These are phyloP conservation scores for Ganaspis brasiliensis DNA, from an alignment of 2,888 invertebrate genomes.

Conservation along the genomic window DNA sequence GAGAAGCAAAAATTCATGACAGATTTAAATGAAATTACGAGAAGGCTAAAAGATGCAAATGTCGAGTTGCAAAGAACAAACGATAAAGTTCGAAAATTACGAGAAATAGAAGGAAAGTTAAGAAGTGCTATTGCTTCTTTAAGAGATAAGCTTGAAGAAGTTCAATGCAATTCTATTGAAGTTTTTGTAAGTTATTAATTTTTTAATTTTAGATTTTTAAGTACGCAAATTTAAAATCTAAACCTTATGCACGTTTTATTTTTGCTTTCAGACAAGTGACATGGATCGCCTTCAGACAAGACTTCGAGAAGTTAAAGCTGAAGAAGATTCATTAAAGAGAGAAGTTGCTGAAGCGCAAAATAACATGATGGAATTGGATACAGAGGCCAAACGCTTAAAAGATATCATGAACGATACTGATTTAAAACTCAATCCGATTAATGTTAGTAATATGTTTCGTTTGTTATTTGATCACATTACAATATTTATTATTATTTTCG, in stretches of 20 bases:
- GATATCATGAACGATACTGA: constrained; percentile 64
- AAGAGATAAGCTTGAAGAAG: constrained; percentile 66
- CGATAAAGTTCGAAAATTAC: constrained; percentile 62
- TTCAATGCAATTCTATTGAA: constrained; percentile 62
- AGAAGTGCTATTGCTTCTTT: constrained; percentile 66
- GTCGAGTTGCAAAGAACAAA: constrained; percentile 62
- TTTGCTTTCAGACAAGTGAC: constrained; percentile 75
- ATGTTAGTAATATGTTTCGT: constrained; percentile 57
- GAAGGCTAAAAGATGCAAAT: constrained; percentile 62
- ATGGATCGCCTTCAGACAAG: constrained; percentile 77
- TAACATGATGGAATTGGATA: constrained; percentile 77
- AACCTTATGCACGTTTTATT: no score
- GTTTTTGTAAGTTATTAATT: constrained; percentile 70
- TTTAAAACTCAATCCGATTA: constrained; percentile 65
- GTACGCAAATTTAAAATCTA: no score
- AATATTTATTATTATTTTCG: neutral
- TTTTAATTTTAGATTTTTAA: constrained; percentile 43
- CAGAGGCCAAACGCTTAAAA: constrained; percentile 69
- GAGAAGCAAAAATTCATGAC: constrained; percentile 55
- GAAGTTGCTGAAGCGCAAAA: constrained; percentile 77
- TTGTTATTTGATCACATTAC: neutral
- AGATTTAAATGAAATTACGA: constrained; percentile 54
- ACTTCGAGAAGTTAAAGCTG: constrained; percentile 64
- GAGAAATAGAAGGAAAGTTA: constrained; percentile 57
- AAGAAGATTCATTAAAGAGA: constrained; percentile 70